Evolutionary conservation across 2,797 vertebrate genomes (phyloP).

Genomic region (Chaunax sp.): DNA sequence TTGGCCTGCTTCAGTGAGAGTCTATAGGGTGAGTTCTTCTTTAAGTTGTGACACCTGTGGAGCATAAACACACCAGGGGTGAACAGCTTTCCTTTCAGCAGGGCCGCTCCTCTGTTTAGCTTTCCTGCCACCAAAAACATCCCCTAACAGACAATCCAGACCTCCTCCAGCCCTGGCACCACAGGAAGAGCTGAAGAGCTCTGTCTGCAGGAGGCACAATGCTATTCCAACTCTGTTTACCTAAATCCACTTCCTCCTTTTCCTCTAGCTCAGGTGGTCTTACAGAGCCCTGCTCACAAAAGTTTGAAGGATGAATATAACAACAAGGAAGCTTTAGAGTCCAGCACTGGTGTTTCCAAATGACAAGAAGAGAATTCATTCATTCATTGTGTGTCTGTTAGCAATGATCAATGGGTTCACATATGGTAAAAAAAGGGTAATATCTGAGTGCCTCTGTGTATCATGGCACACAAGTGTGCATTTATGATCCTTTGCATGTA

Average conservation of each 20-base stretch:
- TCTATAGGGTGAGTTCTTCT: conserved; percentile 57
- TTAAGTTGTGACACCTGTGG: conserved; percentile 70
- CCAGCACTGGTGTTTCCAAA: conserved; percentile 50
- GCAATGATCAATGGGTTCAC: conserved; percentile 58
- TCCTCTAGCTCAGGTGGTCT: conserved; percentile 65
- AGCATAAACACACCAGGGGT: conserved; percentile 73
- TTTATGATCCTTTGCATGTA: conserved; percentile 3
- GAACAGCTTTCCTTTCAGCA: conserved; percentile 74
- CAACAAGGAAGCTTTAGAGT: conserved; percentile 38
- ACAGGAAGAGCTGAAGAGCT: conserved; percentile 72
- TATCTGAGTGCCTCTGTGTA: conserved; percentile 20
- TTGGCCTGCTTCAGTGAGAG: conserved; percentile 37
- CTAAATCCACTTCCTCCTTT: conserved; percentile 71
- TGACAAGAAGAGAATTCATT: conserved; percentile 60
- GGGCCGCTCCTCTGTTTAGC: conserved; percentile 70
- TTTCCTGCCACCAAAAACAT: conserved; percentile 78
- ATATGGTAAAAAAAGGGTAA: conserved; percentile 52
- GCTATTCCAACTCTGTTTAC: conserved; percentile 75
- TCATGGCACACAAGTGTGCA: conserved; percentile 6
- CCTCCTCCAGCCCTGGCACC: conserved; percentile 63
- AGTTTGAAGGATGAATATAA: conserved; percentile 57
- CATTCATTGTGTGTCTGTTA: conserved; percentile 39
- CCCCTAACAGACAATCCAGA: conserved; percentile 78
- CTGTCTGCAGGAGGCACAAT: conserved; percentile 72
- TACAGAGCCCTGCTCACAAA: conserved; percentile 51